These are phyloP conservation scores for Volucella inanis DNA, from an alignment of 2,888 invertebrate genomes.

Conservation along the genomic window DNA sequence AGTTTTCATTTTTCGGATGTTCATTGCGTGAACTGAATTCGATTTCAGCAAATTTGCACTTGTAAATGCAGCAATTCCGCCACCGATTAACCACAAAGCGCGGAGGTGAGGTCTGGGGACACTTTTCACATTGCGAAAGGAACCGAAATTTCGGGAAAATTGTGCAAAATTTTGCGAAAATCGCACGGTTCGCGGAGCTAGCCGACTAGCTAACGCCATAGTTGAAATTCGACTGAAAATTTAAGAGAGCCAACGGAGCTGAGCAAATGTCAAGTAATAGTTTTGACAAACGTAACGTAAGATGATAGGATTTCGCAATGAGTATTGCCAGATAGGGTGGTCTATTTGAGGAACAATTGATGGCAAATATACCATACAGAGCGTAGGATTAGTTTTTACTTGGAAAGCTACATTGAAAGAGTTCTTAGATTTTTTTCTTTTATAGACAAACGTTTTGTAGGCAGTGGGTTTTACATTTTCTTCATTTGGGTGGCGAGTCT, in stretches of 20 bases:
- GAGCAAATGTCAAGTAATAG: constrained; percentile 30
- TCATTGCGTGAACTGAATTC: constrained; percentile 84
- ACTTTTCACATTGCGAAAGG: constrained; percentile 75
- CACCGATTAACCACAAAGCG: constrained; percentile 81
- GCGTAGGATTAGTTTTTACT: too few relatives aligned
- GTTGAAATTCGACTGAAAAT: constrained; percentile 75
- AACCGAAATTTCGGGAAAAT: constrained; percentile 77
- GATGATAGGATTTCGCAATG: not conserved
- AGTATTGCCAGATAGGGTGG: constrained; percentile 36
- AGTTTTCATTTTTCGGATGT: constrained; percentile 81
- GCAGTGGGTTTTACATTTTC: too few relatives aligned
- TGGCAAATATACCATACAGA: too few relatives aligned
- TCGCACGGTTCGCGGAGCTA: constrained; percentile 77
- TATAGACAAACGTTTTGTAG: too few relatives aligned
- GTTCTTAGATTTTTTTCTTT: too few relatives aligned
- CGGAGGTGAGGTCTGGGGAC: constrained; percentile 76
- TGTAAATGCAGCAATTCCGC: constrained; percentile 83
- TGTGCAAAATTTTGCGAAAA: constrained; percentile 78
- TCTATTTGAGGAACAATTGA: not conserved
- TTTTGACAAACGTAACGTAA: constrained; percentile 44
- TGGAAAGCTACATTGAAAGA: too few relatives aligned
- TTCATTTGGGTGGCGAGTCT: too few relatives aligned
- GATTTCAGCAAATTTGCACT: constrained; percentile 82
- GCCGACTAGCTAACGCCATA: constrained; percentile 79
- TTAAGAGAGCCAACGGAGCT: constrained; percentile 53